Evolutionary conservation across 2,888 invertebrate species (phyloP).

Genomic region (Panopea generosa): DNA sequence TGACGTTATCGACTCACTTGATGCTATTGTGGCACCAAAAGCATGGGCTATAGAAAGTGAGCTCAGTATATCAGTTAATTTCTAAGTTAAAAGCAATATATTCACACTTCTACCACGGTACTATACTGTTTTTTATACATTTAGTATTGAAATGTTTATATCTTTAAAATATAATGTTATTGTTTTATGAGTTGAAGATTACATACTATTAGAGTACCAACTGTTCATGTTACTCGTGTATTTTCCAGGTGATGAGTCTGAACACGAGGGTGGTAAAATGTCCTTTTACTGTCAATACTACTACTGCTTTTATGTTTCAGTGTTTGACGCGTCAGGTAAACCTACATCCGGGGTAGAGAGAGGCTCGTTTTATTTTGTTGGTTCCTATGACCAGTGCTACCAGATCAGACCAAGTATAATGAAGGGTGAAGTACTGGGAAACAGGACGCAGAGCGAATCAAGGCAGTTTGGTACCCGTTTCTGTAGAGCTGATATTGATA

Average conservation of each 20-base stretch:
- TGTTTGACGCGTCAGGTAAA: slow-evolving; percentile 72
- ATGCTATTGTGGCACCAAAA: slow-evolving; percentile 26
- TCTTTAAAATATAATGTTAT: too few species aligned
- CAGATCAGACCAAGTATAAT: slow-evolving; percentile 42
- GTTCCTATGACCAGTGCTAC: slow-evolving; percentile 69
- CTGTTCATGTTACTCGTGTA: too few species aligned
- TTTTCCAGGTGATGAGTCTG: too few species aligned
- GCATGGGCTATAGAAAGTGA: slow-evolving; percentile 56
- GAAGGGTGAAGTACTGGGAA: slow-evolving; percentile 30
- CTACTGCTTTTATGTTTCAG: slow-evolving; percentile 42
- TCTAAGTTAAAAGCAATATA: too few species aligned
- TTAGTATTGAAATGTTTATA: too few species aligned
- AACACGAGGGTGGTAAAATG: too few species aligned
- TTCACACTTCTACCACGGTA: too few species aligned
- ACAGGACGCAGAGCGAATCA: slow-evolving; percentile 20
- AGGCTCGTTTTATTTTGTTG: slow-evolving; percentile 65
- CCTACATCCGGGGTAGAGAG: slow-evolving; percentile 60
- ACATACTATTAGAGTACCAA: too few species aligned
- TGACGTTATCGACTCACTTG: slow-evolving; percentile 42
- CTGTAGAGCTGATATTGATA: slow-evolving; percentile 53
- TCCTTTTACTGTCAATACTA: too few species aligned
- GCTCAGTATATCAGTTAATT: not conserved
- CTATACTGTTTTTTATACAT: too few species aligned
- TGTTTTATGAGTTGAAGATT: too few species aligned
- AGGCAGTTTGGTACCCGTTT: slow-evolving; percentile 57